Base-by-base conservation (phyloP, 2,113 vertebrate genomes). In the Noturus placidus region DNA sequence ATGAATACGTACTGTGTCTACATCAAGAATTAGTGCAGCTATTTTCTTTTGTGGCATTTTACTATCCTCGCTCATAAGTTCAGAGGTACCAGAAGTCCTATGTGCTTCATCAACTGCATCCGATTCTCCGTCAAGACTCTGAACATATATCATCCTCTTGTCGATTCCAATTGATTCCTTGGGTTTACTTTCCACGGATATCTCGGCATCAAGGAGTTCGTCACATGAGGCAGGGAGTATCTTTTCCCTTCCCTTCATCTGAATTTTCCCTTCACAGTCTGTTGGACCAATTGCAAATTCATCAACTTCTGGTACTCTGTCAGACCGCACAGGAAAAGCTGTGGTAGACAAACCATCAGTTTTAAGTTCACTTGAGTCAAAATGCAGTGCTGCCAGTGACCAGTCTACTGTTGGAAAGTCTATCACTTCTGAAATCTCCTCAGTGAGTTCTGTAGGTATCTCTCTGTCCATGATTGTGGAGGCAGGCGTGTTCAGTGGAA, bases 11-110 rank as follows among this genome's bases (percentile, higher is more conserved):
- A 87, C 65, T 9, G 63, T 87, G 61, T 89, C 84, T 27, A 76
- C 87, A 42, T 92, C 90, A 50, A 91, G 91, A 86, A 91, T 86
- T 1, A 93, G 30, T 0, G 86, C 83, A 52, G 87, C 82, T 63
- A 91, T 27, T 87, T 90, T 91, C 81, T 91, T 93, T 82, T 50
- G 85, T 42, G 56, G n/a, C 0, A 82, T 63, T 67, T 79, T 46
- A 46, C 8, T 35, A 25, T 86, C 38, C 61, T 72, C 65, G 38
- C 20, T 15, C 50, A 38, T 6, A 22, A 22, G 19, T 14, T 54
- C 61, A 76, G 19, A 63, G 30, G 22, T 63, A 69, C 78, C 63
- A 42, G 52, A 82, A 59, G 78, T 82, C 3, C 69, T 54, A 56
- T 46, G 27, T 61, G 35, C 42, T 22, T 86, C n/a, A n/a, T 85